These are phyloP conservation scores for Pocillopora grandis DNA, from an alignment of 92 coral and sea anemone species.

Conservation along the genomic window DNA sequence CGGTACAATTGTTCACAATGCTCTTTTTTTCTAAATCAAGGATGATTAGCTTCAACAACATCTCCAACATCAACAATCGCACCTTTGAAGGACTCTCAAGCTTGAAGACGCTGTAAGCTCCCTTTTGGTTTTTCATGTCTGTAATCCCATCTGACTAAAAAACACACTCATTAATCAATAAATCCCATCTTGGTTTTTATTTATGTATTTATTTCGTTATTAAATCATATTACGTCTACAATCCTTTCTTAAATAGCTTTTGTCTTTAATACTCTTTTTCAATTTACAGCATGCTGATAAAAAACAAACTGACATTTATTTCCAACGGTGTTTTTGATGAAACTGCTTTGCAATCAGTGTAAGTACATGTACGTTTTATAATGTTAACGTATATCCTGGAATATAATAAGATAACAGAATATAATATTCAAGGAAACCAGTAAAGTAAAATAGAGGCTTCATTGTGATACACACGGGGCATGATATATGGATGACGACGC, in stretches of 20 bases:
- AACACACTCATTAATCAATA: neutral
- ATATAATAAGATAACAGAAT: no score
- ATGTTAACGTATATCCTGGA: no score
- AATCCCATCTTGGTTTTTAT: neutral
- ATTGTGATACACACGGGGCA: no score
- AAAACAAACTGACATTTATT: neutral
- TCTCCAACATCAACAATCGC: neutral
- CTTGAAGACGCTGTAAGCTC: constrained; percentile 5
- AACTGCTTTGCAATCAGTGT: neutral
- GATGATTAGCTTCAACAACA: constrained; percentile 8
- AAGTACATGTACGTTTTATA: neutral
- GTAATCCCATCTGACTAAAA: no score
- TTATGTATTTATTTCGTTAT: neutral
- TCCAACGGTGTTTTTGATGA: neutral
- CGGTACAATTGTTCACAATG: neutral
- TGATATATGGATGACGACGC: no score
- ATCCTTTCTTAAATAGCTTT: neutral
- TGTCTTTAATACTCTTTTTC: neutral
- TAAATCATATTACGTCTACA: neutral
- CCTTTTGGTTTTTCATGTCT: neutral
- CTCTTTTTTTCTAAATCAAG: neutral
- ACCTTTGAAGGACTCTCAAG: constrained; percentile 21
- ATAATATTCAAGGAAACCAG: no score
- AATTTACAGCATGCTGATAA: constrained; percentile 1
- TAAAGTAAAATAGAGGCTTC: no score